Percentiles rank a stretch among this genome's conserved stretches.
These are phyloP conservation scores for Aviceda subcristata DNA, from an alignment of 2,113 vertebrate genomes.

Conservation along the genomic window DNA sequence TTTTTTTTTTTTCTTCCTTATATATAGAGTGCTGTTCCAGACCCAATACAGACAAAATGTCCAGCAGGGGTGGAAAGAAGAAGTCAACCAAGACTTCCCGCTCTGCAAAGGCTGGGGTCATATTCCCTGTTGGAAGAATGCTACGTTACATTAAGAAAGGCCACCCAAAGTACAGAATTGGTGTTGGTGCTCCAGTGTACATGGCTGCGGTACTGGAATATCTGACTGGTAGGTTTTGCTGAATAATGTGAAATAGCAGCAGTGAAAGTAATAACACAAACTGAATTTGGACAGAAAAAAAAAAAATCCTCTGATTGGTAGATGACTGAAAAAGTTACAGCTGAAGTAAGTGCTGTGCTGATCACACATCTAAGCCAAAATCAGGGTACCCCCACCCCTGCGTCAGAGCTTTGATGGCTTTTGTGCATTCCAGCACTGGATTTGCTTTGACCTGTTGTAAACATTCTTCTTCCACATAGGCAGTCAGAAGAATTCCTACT, in stretches of 20 bases:
- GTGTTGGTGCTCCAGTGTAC: slow-evolving; percentile 95
- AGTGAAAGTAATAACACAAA: background rate
- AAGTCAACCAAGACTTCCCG: slow-evolving; percentile 94
- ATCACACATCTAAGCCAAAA: background rate
- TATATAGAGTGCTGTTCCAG: slow-evolving; percentile 56
- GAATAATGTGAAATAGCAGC: background rate
- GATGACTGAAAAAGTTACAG: background rate
- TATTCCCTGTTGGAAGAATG: slow-evolving; percentile 98
- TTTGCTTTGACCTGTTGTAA: background rate
- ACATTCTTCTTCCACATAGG: background rate
- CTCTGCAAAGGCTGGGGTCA: slow-evolving; percentile 94
- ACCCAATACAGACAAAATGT: slow-evolving; percentile 78
- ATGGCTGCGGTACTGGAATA: slow-evolving; percentile 97
- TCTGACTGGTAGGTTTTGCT: slow-evolving; percentile 86
- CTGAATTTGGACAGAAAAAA: background rate
- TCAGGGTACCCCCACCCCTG: background rate
- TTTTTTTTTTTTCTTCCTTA: background rate
- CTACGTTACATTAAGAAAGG: slow-evolving; percentile 94
- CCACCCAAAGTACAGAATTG: slow-evolving; percentile 93
- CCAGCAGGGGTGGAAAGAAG: slow-evolving; percentile 97
- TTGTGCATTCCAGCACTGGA: background rate
- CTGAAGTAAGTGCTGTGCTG: background rate
- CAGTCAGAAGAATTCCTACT: background rate
- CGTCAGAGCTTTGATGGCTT: background rate
- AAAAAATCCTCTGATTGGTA: background rate